Evolutionary conservation across 2,797 vertebrate genomes (phyloP).

Genomic region (Stomatorhinus walkeri): DNA sequence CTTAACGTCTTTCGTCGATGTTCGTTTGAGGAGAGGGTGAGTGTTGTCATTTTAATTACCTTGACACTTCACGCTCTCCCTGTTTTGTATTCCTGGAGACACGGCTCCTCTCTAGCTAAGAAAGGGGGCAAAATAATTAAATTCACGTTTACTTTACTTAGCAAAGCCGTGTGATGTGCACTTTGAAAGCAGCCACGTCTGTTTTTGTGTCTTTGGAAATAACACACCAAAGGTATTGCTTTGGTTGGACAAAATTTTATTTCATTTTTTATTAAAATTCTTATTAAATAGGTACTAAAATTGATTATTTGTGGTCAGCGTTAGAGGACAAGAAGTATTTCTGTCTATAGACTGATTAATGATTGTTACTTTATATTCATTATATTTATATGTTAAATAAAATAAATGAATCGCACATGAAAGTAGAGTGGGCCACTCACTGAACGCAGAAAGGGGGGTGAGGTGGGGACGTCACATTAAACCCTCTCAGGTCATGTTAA

Average conservation of each 20-base stretch:
- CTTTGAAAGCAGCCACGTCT: not conserved
- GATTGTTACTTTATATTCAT: not conserved
- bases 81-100: slow-evolving; percentile 49
- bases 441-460: not conserved
- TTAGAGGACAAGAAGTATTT: not conserved
- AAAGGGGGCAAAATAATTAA: slow-evolving; percentile 42
- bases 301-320: not conserved
- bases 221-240: not conserved
- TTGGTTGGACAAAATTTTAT: not conserved
- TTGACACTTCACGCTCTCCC: slow-evolving; percentile 53
- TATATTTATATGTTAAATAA: not conserved
- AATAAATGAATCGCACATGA: not conserved
- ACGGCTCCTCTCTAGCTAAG: slow-evolving; percentile 46
- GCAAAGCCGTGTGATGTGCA: not conserved
- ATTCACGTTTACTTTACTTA: slow-evolving; percentile 13
- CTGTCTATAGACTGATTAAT: not conserved
- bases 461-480: not conserved
- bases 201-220: not conserved
- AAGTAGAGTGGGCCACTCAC: not conserved
- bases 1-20: slow-evolving; percentile 65
- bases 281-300: not conserved
- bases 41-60: slow-evolving; percentile 65
- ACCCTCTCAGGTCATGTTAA: not conserved
- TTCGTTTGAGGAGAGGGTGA: slow-evolving; percentile 63
- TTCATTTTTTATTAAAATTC: not conserved